These are phyloP conservation scores for Sebastes taczanowskii DNA, from an alignment of 2,797 vertebrate genomes.

Conservation along the genomic window DNA sequence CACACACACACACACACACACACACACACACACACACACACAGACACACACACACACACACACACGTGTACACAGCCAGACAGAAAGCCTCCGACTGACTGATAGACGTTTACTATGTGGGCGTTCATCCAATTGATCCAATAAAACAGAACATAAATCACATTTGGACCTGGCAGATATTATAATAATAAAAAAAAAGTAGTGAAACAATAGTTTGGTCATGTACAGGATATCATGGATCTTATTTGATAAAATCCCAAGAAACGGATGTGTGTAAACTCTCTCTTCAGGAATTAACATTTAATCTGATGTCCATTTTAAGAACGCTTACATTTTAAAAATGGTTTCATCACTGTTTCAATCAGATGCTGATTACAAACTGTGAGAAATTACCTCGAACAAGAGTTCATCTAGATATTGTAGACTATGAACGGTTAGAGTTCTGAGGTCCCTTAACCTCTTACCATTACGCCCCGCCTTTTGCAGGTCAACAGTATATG, in stretches of 20 bases:
- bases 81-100: conserved; percentile 1
- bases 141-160: not conserved
- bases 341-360: not conserved
- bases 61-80: not conserved
- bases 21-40: not conserved
- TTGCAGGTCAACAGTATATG: no score
- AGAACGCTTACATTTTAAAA: not conserved
- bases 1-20: not conserved
- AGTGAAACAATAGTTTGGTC: not conserved
- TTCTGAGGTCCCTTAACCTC: not conserved
- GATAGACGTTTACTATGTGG: not conserved
- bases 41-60: not conserved
- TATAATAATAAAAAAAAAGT: not conserved
- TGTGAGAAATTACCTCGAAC: not conserved
- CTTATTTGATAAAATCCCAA: not conserved
- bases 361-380: not conserved
- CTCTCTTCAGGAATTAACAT: not conserved
- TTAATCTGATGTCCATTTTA: not conserved
- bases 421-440: not conserved
- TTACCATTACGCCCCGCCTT: no score
- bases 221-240: not conserved
- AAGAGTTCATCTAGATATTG: not conserved
- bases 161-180: conserved; percentile 1
- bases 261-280: not conserved
- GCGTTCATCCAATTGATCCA: not conserved